Evolutionary conservation across 1,140 invertebrate species (phyloP), one percentile per base, ranked within the genome.

Genomic region (Trinorchestia longiramus): DNA sequence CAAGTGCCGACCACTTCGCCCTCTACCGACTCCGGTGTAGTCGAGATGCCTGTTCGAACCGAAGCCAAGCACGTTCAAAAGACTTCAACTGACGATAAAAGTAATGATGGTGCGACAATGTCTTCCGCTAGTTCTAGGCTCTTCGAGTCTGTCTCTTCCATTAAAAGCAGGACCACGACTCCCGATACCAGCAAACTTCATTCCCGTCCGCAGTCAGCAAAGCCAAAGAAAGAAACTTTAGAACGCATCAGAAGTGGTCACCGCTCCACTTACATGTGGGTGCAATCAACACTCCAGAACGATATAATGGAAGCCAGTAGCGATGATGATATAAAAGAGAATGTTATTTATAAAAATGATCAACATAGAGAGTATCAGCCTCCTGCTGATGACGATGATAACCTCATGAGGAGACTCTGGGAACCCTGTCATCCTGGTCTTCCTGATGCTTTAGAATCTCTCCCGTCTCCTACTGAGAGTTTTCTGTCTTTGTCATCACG

Each of bases 231-330:
- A 28, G 88, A 91, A 43, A 91, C 88, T 43, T 44, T 91, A 15
- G 88, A 91, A 23, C 88, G 88, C 28, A 91, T 91, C 15, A 42
- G 88, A 42, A 91, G 88, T 28, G 88, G 88, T 42, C 88, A 91
- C 28, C 88, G 88, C 41, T 91, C 88, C 43, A 91, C 88, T 11
- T 91, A 91, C 41, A 91, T 91, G 88, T 91, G 88, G 88, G 88
- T 91, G 28, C 88, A 91, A 36, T 91, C 88, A 43, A 91, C 88
- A 8, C 43, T 91, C 41, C 88, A 91, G 43, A 91, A 91, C 36
- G 88, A 91, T 28, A 91, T 91, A 43, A 8, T 91, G 88, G 88
- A 91, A 43, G 41, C 41, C 43, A 91, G 43, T 36, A 91, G 88
- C 43, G 88, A 91, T 91, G 88, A 91, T 17, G 43, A 91, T 91